Conservation (phyloP, 2,113 vertebrate genomes). For the Petrocephalus zakoni region DNA sequence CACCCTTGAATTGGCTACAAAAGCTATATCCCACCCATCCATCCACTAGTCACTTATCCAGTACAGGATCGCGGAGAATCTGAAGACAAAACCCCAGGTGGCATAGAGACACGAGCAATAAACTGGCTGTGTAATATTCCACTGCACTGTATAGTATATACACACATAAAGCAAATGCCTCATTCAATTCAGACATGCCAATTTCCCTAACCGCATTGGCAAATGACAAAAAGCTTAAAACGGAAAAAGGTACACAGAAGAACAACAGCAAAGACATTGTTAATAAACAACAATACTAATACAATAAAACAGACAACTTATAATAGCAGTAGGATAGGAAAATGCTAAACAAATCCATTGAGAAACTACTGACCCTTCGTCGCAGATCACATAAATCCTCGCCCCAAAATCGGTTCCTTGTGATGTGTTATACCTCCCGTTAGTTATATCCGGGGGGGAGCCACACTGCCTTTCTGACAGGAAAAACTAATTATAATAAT, state of each 20-base stretch:
- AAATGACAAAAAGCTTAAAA: not conserved
- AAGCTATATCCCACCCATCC: not conserved
- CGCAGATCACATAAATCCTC: constrained; percentile 18
- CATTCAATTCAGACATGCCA: not conserved
- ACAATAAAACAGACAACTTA: not conserved
- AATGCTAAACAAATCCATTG: not conserved
- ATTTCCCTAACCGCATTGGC: not conserved
- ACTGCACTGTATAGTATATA: not conserved
- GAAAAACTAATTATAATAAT: not conserved
- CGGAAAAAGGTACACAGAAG: not conserved
- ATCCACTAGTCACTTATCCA: not conserved
- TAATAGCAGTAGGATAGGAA: not conserved
- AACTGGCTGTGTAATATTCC: not conserved
- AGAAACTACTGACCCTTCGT: constrained; percentile 27
- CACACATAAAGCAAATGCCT: not conserved
- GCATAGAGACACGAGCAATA: not conserved
- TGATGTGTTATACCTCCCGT: constrained; percentile 23
- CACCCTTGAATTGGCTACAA: not conserved
- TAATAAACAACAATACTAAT: not conserved
- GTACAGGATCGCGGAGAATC: not conserved
- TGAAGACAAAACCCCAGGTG: not conserved
- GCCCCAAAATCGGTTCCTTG: constrained; percentile 31
- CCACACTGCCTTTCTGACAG: constrained; percentile 32
- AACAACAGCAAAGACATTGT: not conserved
- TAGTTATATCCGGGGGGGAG: not conserved